These are phyloP conservation scores for Drosophila anceps DNA, from an alignment of 2,888 invertebrate genomes.

Conservation along the genomic window DNA sequence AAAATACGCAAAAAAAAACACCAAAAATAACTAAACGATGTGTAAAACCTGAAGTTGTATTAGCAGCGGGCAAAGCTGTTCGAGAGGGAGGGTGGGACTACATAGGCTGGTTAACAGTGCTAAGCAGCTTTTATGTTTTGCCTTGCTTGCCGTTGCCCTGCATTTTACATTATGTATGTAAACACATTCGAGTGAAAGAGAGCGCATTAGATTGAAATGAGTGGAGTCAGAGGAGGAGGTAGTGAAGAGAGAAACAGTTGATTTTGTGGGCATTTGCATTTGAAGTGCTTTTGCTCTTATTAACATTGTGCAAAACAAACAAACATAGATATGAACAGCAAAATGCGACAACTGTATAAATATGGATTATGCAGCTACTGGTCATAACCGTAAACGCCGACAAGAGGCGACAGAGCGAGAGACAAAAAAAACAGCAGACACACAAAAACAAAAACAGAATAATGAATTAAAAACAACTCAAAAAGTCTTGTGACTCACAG, in stretches of 20 bases:
- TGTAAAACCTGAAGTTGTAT: constrained; percentile 54
- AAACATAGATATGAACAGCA: constrained; percentile 2
- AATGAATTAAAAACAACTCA: constrained; percentile 36
- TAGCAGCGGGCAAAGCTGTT: neutral
- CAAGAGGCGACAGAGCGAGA: constrained; percentile 4
- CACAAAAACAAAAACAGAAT: constrained; percentile 34
- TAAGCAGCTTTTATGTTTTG: constrained; percentile 54
- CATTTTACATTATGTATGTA: constrained; percentile 71
- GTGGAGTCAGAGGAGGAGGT: too few species aligned
- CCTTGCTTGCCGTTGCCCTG: constrained; percentile 47
- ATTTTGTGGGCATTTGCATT: constrained; percentile 5
- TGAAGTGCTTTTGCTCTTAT: constrained; percentile 11
- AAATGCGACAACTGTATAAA: constrained; percentile 40
- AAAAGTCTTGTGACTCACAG: neutral
- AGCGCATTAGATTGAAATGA: neutral
- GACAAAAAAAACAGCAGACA: too few species aligned
- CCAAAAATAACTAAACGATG: constrained; percentile 38
- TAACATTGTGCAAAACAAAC: constrained; percentile 8
- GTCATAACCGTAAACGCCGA: constrained; percentile 24
- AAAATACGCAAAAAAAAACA: constrained; percentile 9
- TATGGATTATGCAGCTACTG: constrained; percentile 32
- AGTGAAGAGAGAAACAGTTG: neutral
- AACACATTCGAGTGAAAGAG: constrained; percentile 22
- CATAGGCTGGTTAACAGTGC: constrained; percentile 23
- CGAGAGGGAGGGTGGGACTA: neutral